A percentile compares a stretch with the other conserved stretches of the same genome.
Conservation (phyloP, 2,888 invertebrate genomes). For the Oscheius myriophilus region DNA sequence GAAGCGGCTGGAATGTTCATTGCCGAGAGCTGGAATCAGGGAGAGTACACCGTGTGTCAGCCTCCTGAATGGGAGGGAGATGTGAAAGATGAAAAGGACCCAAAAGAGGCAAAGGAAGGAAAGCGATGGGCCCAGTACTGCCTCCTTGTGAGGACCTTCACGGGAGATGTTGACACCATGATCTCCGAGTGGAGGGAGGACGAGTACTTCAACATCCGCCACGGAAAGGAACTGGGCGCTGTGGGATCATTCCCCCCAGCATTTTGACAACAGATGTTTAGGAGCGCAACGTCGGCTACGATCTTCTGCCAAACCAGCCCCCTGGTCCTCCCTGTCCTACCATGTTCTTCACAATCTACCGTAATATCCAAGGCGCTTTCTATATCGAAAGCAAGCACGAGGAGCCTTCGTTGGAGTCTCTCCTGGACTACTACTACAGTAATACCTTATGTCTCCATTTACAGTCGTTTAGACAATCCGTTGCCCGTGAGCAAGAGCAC, state of each 20-base stretch:
- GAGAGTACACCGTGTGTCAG: constrained; percentile 23
- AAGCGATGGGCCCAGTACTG: constrained; percentile 10
- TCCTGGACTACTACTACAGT: constrained; percentile 22
- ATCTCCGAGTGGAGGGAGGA: constrained; percentile 21
- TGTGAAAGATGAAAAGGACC: background rate
- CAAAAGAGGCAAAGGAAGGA: background rate
- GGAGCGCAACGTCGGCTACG: constrained; percentile 4
- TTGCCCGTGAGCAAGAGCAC: constrained; percentile 7
- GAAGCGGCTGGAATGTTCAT: constrained; percentile 15
- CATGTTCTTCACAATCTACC: constrained; percentile 14
- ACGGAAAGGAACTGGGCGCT: background rate
- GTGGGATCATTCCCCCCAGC: background rate
- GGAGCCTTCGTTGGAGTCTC: constrained; percentile 4
- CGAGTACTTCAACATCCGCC: constrained; percentile 21
- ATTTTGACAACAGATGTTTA: background rate
- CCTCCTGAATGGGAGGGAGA: constrained; percentile 26
- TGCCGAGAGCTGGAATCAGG: background rate
- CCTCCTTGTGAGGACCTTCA: constrained; percentile 13
- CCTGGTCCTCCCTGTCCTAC: constrained; percentile 1
- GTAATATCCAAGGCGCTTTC: constrained; percentile 2
- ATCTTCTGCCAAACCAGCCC: constrained; percentile 16
- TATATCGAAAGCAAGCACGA: constrained; percentile 3
- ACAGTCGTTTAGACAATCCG: background rate
- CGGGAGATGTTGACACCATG: constrained; percentile 12
- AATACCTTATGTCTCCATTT: background rate